These are phyloP conservation scores for Myotis findleyi DNA, from an alignment of 2,797 vertebrate genomes.

Conservation along the genomic window DNA sequence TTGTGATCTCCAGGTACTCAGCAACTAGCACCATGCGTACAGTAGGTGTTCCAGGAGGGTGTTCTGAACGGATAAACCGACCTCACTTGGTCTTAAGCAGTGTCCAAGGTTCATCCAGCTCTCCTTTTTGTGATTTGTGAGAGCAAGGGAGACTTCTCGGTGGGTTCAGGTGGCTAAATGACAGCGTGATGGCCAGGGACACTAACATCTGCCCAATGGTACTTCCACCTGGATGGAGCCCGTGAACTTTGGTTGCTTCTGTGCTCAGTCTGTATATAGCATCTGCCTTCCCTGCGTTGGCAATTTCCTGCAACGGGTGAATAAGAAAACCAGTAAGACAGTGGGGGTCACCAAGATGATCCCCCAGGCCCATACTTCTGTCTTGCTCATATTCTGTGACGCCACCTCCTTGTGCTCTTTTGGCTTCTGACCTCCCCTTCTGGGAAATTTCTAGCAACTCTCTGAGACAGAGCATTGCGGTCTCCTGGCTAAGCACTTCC, in stretches of 20 bases:
- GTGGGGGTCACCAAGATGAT: neutral
- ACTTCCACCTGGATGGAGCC: neutral
- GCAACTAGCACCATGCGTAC: fast-evolving
- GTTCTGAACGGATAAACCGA: neutral
- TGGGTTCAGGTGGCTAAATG: neutral
- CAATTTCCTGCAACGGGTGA: neutral
- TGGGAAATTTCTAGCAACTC: neutral
- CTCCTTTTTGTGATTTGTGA: neutral
- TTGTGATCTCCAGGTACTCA: fast-evolving
- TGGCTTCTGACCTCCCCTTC: neutral
- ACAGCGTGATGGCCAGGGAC: neutral
- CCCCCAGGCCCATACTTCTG: neutral
- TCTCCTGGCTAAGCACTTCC: neutral
- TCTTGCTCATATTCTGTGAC: neutral
- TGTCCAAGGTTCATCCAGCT: neutral
- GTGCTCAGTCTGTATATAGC: neutral
- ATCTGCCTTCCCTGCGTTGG: neutral
- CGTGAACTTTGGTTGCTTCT: neutral
- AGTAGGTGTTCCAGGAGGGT: neutral
- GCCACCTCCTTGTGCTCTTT: neutral
- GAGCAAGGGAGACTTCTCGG: neutral
- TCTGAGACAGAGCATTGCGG: neutral
- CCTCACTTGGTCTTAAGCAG: neutral
- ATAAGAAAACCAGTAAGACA: neutral
- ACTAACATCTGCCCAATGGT: no score